phyloP scores from a whole-genome alignment of 2,888 invertebrate species.

The Drosophila testacea region DNA sequence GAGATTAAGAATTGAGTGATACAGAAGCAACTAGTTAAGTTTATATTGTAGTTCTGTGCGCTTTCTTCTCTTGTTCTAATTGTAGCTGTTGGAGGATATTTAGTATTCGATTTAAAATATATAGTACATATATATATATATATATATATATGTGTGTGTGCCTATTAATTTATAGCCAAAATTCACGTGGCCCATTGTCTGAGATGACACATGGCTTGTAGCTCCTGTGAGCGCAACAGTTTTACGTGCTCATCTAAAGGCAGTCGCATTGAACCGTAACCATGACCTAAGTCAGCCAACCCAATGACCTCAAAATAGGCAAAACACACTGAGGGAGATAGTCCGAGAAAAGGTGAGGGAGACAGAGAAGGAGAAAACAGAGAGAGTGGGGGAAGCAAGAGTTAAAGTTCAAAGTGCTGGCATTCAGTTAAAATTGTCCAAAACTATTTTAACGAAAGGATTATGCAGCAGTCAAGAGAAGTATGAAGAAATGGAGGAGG shows the following conservation, averaged over 20 bases:
- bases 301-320: conserved; percentile 53
- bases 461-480: conserved; percentile 32
- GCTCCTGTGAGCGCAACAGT: conserved; percentile 48
- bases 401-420: conserved; percentile 58
- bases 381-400: background rate
- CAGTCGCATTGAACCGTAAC: conserved; percentile 46
- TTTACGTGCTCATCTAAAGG: conserved; percentile 41
- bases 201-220: conserved; percentile 42
- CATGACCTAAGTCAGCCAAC: conserved; percentile 55
- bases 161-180: conserved; percentile 38
- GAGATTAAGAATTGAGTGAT: background rate
- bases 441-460: conserved; percentile 65
- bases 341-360: background rate
- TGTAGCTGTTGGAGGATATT: conserved; percentile 23
- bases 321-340: conserved; percentile 8
- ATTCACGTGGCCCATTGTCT: conserved; percentile 39
- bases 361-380: background rate
- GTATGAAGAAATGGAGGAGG: background rate
- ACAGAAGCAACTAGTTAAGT: conserved; percentile 18
- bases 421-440: conserved; percentile 54
- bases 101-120: conserved; percentile 8
- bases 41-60: conserved; percentile 2
- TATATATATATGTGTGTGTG: background rate
- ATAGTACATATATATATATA: no score
- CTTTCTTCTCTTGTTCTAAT: conserved; percentile 13